Percentiles rank a stretch among this genome's conserved stretches.
Evolutionary conservation across 2,888 invertebrate genomes (phyloP).

Genomic region (Corbicula japonica): DNA sequence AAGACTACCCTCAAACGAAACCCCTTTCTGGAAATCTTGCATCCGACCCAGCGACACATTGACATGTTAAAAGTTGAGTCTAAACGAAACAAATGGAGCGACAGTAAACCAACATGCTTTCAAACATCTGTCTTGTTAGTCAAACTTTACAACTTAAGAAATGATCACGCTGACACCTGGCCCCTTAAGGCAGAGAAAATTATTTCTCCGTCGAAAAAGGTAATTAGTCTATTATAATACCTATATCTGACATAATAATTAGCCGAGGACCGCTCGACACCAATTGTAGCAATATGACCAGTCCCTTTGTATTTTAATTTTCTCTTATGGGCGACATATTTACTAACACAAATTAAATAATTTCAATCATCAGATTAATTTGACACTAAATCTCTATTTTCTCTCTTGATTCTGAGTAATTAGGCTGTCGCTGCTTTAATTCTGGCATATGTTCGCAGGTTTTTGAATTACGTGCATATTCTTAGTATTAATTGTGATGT

Average conservation of each 20-base stretch:
- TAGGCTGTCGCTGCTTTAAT: background rate
- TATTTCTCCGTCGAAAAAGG: slow-evolving; percentile 7
- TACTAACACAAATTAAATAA: background rate
- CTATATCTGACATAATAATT: slow-evolving; percentile 38
- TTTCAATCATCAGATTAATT: background rate
- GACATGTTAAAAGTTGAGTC: too few relatives aligned
- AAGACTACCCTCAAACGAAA: too few relatives aligned
- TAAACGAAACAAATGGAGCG: too few relatives aligned
- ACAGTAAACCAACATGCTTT: too few relatives aligned
- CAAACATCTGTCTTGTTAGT: too few relatives aligned
- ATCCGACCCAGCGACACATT: too few relatives aligned
- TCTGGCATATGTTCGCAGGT: too few relatives aligned
- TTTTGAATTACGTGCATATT: background rate
- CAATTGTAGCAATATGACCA: slow-evolving; percentile 38
- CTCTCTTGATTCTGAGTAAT: background rate
- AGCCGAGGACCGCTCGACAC: slow-evolving; percentile 3
- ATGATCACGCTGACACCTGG: slow-evolving; percentile 6
- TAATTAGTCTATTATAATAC: slow-evolving; percentile 2
- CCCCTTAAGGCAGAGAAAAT: slow-evolving; percentile 23
- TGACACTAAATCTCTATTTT: background rate
- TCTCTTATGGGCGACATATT: slow-evolving; percentile 20
- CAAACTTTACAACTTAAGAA: too few relatives aligned
- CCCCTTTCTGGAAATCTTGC: too few relatives aligned
- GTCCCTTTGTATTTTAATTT: background rate
- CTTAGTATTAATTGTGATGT: background rate